A percentile compares a stretch with the other conserved stretches of the same genome.
Evolutionary conservation across 2,797 vertebrate species (phyloP).

Genomic region (Phataginus tetradactyla): DNA sequence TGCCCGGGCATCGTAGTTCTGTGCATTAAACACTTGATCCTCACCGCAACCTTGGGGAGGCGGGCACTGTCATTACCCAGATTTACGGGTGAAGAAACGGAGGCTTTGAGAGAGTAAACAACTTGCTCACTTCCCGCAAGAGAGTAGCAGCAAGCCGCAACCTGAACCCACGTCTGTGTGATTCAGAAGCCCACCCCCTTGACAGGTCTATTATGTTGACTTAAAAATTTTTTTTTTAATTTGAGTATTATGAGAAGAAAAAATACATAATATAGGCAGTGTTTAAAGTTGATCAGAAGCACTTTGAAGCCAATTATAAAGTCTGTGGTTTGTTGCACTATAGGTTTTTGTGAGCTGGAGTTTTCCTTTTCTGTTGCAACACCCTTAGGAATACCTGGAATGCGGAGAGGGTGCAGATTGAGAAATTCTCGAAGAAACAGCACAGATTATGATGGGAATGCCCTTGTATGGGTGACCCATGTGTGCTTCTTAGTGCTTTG

Average conservation of each 20-base stretch:
- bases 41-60: neutral
- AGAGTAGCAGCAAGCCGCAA: neutral
- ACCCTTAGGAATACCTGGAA: neutral
- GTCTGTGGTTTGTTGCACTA: neutral
- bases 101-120: neutral
- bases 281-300: constrained; percentile 9
- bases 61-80: neutral
- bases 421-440: constrained; percentile 24
- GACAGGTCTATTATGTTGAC: neutral
- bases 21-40: neutral
- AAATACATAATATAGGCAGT: neutral
- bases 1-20: neutral
- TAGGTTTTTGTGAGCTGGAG: neutral
- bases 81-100: constrained; percentile 16
- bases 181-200: neutral
- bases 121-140: neutral
- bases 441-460: neutral
- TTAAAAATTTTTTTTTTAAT: neutral
- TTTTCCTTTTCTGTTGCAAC: constrained; percentile 15
- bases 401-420: neutral
- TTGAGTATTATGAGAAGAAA: neutral
- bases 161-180: neutral
- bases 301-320: constrained; percentile 43
- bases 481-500: constrained; percentile 10
- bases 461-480: neutral